Evolutionary conservation across 2,797 vertebrate genomes (phyloP).

Genomic region (Kryptopterus vitreolus): DNA sequence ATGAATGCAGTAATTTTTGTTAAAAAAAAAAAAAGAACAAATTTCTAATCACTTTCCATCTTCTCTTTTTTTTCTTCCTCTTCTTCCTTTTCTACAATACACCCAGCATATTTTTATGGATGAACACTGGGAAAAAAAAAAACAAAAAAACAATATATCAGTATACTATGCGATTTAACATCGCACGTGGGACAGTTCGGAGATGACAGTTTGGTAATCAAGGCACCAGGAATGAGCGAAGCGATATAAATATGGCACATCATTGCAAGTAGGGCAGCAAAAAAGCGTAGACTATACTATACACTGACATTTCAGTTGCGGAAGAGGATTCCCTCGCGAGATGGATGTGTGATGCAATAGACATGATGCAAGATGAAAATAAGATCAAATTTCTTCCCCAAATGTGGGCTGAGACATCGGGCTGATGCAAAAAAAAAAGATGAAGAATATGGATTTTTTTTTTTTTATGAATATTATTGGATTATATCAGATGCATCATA

Average conservation of each 20-base stretch:
- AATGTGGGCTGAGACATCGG: neutral
- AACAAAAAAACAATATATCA: slow-evolving; percentile 3
- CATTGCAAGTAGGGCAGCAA: slow-evolving; percentile 23
- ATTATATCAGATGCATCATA: neutral
- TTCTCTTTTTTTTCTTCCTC: neutral
- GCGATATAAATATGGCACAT: slow-evolving; percentile 11
- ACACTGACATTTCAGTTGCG: slow-evolving; percentile 25
- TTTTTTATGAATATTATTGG: neutral
- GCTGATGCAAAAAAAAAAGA: slow-evolving; percentile 10
- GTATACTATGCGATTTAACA: neutral
- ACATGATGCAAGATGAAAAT: slow-evolving; percentile 47
- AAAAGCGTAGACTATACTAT: slow-evolving; percentile 21
- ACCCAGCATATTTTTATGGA: neutral
- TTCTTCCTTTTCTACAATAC: neutral
- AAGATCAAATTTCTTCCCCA: slow-evolving; percentile 30
- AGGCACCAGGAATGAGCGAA: neutral
- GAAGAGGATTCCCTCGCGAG: slow-evolving; percentile 29
- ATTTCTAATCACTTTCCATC: neutral
- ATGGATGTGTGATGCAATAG: slow-evolving; percentile 52
- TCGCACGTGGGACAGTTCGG: neutral
- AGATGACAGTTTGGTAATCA: slow-evolving; percentile 5
- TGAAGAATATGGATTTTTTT: neutral
- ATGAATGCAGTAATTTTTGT: slow-evolving; percentile 64
- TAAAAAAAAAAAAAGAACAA: slow-evolving; percentile 37
- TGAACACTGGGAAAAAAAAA: neutral